A percentile compares a stretch with the other conserved stretches of the same genome.
phyloP scores from a whole-genome alignment of 2,113 vertebrate species.

The Cephalopterus ornatus region DNA sequence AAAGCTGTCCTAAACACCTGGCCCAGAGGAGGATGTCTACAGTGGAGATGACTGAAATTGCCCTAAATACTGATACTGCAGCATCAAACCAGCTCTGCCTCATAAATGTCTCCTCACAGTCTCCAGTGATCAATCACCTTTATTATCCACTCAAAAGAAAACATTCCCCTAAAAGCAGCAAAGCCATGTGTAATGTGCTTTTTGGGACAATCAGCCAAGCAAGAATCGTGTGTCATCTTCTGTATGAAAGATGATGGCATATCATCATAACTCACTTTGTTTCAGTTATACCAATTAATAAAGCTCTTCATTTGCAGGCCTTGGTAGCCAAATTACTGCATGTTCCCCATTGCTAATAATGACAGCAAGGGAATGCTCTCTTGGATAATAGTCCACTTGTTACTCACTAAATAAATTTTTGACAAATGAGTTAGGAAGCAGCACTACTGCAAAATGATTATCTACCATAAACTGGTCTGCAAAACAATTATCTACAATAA shows the following conservation, averaged over 20 bases:
- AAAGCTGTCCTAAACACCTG: neutral
- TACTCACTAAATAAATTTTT: neutral
- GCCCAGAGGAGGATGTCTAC: neutral
- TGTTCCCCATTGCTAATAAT: neutral
- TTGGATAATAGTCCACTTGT: neutral
- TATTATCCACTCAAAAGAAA: neutral
- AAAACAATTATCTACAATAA: neutral
- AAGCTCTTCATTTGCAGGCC: conserved; percentile 20
- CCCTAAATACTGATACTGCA: neutral
- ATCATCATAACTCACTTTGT: neutral
- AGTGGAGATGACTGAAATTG: neutral
- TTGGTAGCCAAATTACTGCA: neutral
- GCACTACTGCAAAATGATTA: neutral
- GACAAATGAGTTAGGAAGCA: neutral
- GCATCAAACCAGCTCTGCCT: neutral
- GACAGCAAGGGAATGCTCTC: neutral
- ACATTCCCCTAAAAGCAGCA: neutral
- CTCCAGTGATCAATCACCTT: neutral
- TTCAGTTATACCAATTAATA: conserved; percentile 22
- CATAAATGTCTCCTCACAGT: neutral
- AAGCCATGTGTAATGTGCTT: neutral
- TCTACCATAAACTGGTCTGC: neutral
- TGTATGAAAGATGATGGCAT: neutral
- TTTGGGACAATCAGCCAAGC: conserved; percentile 34
- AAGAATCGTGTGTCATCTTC: neutral